Base-by-base conservation (phyloP, 2,888 invertebrate genomes). In the Hemithea aestivaria region DNA sequence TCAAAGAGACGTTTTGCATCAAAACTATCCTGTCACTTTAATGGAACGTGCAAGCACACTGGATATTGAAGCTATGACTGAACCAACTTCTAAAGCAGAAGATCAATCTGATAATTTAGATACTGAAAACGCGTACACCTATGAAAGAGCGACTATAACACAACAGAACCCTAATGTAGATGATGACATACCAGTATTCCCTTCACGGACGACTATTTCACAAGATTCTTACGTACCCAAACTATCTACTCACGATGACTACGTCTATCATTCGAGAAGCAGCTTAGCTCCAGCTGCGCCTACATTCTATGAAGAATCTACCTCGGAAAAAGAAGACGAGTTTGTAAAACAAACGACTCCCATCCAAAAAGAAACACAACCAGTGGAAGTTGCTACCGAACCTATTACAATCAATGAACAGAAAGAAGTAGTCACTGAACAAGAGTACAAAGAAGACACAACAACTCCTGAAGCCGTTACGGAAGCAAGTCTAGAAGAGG, bases 1-100 rank as follows among this genome's bases (percentile, higher is more conserved):
- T 48, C 91, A 91, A 66, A 79, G 91, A 45, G 91, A 91, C 59
- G 87, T 91, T 1, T 62, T 91, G 3, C 90, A 91, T 53, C 91
- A 91, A 58, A 91, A 91, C 50, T 91, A 91, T 55, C 91, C 91
- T 1, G 89, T 90, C 0, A 90, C 90, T 4, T 49, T 87, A 11
- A 81, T 81, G 72, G 88, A 88, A 59, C 69, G 84, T 45, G 69
- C 66, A 43, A 88, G 82, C 46, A 89, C 88, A 12, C 69, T 73
- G 23, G 84, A 87, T 30, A 79, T 84, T 48, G 87, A 85, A 62
- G 81, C 84, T 27, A 77, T 84, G 9, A 87, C 87, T 7, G 84
- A 84, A 60, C 77, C 85, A 2, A 61, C 66, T 1, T 45, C 56
- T 8, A 76, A 62, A 58, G 45, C 16, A 16, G 16, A 16, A 16